phyloP scores from a whole-genome alignment of 2,113 vertebrate genomes.

The Dolichallabes microphthalmus region DNA sequence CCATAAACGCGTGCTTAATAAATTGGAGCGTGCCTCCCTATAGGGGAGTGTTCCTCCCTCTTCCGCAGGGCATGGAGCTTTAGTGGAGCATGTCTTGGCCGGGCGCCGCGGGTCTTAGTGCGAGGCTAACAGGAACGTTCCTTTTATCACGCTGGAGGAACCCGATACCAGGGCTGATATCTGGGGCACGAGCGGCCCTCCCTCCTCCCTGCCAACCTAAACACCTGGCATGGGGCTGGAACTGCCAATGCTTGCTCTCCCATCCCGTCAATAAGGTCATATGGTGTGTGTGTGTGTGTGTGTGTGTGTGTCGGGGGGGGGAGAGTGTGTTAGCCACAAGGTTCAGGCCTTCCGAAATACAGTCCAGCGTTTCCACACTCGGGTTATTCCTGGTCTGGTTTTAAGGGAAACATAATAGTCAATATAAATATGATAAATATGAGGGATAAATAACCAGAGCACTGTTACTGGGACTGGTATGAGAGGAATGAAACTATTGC shows the following conservation, averaged over 20 bases:
- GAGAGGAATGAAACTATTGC: conserved; percentile 19
- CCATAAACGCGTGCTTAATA: no score
- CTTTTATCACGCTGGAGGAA: conserved; percentile 54
- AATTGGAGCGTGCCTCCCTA: neutral
- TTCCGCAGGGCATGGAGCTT: neutral
- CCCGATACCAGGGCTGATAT: conserved; percentile 44
- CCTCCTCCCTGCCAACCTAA: conserved; percentile 48
- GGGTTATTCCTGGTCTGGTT: conserved; percentile 12
- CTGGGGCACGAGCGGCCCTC: conserved; percentile 47
- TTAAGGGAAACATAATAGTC: conserved; percentile 23
- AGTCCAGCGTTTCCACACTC: conserved; percentile 15
- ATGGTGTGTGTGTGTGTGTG: conserved; percentile 30
- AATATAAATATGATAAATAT: conserved; percentile 7
- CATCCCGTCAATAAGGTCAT: conserved; percentile 37
- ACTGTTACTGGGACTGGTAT: neutral
- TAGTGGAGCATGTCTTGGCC: conserved; percentile 38
- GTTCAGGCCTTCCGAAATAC: conserved; percentile 12
- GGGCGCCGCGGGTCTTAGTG: conserved; percentile 39
- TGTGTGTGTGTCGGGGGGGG: conserved; percentile 8
- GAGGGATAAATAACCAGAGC: conserved; percentile 8
- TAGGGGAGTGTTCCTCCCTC: neutral
- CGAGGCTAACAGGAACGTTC: conserved; percentile 54
- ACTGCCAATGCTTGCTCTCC: conserved; percentile 8
- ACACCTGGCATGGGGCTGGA: conserved; percentile 51
- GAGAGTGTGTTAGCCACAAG: neutral